Conservation (phyloP, 2,797 vertebrate species). For the Monodelphis domestica region DNA sequence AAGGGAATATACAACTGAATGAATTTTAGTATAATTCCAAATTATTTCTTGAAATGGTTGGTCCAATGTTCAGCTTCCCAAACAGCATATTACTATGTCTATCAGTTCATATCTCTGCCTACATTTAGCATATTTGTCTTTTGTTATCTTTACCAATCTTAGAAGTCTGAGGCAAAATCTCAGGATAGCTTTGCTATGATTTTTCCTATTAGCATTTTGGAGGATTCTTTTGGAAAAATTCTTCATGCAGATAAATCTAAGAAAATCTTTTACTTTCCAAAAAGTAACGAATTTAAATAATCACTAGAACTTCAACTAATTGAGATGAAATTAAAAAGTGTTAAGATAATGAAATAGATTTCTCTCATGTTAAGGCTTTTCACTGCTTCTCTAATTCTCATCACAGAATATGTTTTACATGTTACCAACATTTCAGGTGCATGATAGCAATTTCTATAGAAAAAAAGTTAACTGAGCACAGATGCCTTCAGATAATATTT, state of each 20-base stretch:
- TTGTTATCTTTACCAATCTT: not conserved
- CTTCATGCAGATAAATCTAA: not conserved
- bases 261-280: too few species aligned
- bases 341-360: not conserved
- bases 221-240: not conserved
- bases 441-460: constrained; percentile 8
- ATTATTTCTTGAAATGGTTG: not conserved
- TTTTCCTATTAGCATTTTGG: not conserved
- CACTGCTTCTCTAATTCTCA: not conserved
- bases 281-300: constrained; percentile 19
- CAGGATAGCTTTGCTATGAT: not conserved
- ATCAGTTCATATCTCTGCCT: not conserved
- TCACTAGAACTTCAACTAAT: constrained; percentile 1
- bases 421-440: not conserved
- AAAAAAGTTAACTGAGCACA: not conserved
- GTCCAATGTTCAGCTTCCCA: not conserved
- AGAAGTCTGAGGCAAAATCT: not conserved
- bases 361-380: not conserved
- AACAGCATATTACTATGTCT: not conserved
- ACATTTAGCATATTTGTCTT: not conserved
- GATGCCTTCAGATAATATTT: constrained; percentile 16
- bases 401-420: fast-evolving
- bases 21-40: not conserved
- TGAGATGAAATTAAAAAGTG: constrained; percentile 27
- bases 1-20: not conserved